Percentiles rank a stretch among this genome's conserved stretches.
Conservation (phyloP, 2,797 vertebrate species). For the Rhyacichthys aspro region DNA sequence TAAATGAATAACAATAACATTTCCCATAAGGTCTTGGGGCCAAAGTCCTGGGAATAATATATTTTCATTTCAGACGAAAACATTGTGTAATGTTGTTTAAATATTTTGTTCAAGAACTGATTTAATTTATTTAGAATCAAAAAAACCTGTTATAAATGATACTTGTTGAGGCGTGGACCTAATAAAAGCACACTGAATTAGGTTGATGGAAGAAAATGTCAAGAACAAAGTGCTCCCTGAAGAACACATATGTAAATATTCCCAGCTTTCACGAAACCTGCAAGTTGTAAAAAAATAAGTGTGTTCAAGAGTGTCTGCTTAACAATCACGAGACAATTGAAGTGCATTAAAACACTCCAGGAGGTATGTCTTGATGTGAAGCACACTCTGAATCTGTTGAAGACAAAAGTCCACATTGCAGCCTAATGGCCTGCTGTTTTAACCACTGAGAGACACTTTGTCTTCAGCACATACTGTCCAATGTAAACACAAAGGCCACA, state of each 20-base stretch:
- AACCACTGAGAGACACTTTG: slow-evolving; percentile 40
- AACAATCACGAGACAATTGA: slow-evolving; percentile 17
- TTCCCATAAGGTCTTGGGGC: no score
- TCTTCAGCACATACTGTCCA: slow-evolving; percentile 29
- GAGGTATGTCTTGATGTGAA: not conserved
- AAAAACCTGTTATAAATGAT: no score
- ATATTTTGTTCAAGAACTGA: no score
- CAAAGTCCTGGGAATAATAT: no score
- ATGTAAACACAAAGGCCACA: slow-evolving; percentile 56
- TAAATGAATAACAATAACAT: no score
- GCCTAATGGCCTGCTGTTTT: slow-evolving; percentile 28
- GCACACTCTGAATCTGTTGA: slow-evolving; percentile 4
- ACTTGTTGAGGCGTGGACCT: no score
- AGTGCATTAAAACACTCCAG: not conserved
- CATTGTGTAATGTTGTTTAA: no score
- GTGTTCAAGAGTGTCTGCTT: slow-evolving; percentile 1
- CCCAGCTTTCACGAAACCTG: not conserved
- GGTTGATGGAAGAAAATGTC: no score
- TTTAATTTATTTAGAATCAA: no score
- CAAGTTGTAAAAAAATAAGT: not conserved
- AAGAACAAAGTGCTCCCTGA: no score
- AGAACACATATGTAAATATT: not conserved
- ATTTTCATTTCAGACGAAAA: no score
- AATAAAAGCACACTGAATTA: no score
- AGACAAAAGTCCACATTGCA: slow-evolving; percentile 33